Evolutionary conservation across 2,888 invertebrate genomes (phyloP).

Genomic region (Epistrophe eligans): DNA sequence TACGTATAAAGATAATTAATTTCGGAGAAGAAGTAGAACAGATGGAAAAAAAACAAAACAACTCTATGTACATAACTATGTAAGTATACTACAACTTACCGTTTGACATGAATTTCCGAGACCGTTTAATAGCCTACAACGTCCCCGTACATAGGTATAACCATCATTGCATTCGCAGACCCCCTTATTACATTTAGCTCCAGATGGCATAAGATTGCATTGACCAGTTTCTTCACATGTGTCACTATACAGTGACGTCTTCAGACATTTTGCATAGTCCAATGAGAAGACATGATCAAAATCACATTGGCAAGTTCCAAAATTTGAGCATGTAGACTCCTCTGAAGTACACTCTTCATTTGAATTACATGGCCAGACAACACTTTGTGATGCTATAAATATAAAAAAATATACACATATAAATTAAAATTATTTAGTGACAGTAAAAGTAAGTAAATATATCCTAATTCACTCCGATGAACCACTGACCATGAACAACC

Average conservation of each 20-base stretch:
- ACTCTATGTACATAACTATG: no score
- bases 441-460: no score
- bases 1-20: no score
- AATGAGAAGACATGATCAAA: slow-evolving; percentile 81
- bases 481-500: no score
- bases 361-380: slow-evolving; percentile 82
- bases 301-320: slow-evolving; percentile 80
- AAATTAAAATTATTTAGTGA: no score
- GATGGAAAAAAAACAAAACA: no score
- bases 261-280: slow-evolving; percentile 81
- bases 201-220: slow-evolving; percentile 84
- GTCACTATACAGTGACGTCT: slow-evolving; percentile 82
- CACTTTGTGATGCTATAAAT: slow-evolving; percentile 77
- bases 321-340: slow-evolving; percentile 80
- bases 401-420: not conserved
- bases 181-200: slow-evolving; percentile 83
- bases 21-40: no score
- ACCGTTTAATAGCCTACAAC: slow-evolving; percentile 82
- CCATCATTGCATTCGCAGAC: slow-evolving; percentile 83
- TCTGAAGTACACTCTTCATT: slow-evolving; percentile 81
- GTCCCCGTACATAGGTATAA: slow-evolving; percentile 82
- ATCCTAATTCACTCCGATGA: no score
- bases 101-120: slow-evolving; percentile 81
- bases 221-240: slow-evolving; percentile 82
- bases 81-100: slow-evolving; percentile 73